phyloP scores from a whole-genome alignment of 2,113 vertebrate species.

The Heterotilapia buettikoferi region DNA sequence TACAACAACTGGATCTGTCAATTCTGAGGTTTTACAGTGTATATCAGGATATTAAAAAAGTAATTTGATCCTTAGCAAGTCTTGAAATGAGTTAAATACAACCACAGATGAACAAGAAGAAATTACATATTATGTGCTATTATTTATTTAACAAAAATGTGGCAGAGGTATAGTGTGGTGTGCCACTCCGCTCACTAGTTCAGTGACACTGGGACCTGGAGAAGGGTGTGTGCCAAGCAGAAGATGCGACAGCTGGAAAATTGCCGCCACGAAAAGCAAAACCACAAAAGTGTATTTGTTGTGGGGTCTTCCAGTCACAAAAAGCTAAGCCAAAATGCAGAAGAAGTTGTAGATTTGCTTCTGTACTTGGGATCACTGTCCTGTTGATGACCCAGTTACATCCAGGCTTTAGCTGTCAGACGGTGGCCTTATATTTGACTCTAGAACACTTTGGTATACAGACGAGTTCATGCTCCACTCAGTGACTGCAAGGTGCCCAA shows the following conservation, averaged over 20 bases:
- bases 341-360: background rate
- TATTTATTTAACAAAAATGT: background rate
- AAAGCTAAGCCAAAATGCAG: background rate
- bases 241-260: background rate
- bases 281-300: background rate
- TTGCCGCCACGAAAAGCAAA: background rate
- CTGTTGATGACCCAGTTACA: background rate
- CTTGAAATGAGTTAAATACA: background rate
- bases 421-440: background rate
- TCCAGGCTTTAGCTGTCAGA: background rate
- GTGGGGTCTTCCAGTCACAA: background rate
- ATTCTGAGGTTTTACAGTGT: background rate
- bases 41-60: background rate
- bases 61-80: background rate
- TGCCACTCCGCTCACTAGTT: rapidly evolving
- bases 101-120: background rate
- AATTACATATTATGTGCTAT: background rate
- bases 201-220: background rate
- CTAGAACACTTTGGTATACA: background rate
- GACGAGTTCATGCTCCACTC: background rate
- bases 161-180: background rate
- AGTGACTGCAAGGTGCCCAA: background rate
- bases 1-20: background rate
- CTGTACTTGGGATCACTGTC: background rate
- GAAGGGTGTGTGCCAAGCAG: background rate